phyloP scores from a whole-genome alignment of 92 coral and sea anemone species.

The Parazoanthus atlanticus region DNA sequence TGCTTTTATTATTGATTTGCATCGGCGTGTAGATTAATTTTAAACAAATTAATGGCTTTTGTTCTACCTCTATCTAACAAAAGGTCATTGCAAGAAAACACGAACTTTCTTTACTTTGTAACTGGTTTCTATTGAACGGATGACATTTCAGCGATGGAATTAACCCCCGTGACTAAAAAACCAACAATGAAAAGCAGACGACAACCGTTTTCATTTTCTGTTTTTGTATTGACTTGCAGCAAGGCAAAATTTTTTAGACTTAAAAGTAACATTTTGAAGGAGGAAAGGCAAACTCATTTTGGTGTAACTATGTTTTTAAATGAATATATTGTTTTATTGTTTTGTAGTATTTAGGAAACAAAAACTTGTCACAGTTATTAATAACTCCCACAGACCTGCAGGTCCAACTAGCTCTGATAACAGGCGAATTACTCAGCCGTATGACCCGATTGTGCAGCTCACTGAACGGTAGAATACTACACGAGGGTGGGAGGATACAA shows the following conservation, averaged over 20 bases:
- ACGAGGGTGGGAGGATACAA: too few species aligned
- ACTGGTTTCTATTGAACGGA: neutral
- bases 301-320: too few species aligned
- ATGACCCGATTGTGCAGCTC: neutral
- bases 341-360: neutral
- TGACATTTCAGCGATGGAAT: neutral
- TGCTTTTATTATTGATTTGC: too few species aligned
- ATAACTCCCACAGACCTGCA: neutral
- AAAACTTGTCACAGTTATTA: neutral
- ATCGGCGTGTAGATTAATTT: too few species aligned
- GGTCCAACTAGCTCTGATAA: neutral
- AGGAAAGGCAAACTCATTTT: too few species aligned
- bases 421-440: neutral
- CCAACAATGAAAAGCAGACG: neutral
- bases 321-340: too few species aligned
- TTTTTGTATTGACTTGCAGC: neutral
- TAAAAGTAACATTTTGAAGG: too few species aligned
- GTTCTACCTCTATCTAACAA: neutral
- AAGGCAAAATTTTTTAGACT: too few species aligned
- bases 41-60: neutral
- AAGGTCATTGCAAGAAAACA: too few species aligned
- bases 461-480: neutral
- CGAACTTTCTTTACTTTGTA: constrained; percentile 6
- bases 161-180: neutral
- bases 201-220: neutral